Evolutionary conservation across 2,113 vertebrate species (phyloP).

Genomic region (Sylvia atricapilla): DNA sequence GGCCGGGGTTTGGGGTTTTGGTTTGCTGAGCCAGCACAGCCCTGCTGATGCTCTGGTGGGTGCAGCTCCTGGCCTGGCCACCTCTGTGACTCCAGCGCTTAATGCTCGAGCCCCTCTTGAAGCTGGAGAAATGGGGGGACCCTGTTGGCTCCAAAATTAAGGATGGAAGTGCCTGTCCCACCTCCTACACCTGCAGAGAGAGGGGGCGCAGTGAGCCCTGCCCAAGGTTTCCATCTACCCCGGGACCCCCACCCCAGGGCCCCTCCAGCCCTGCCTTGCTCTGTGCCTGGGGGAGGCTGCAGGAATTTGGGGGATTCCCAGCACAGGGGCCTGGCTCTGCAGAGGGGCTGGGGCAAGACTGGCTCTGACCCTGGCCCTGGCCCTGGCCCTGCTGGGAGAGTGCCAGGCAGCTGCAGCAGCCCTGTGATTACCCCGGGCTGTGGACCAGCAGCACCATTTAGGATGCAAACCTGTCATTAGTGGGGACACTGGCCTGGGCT

Average conservation of each 20-base stretch:
- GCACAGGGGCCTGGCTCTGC: background rate
- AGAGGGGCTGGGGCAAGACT: background rate
- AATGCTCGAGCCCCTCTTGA: rapidly evolving
- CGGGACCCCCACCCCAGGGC: background rate
- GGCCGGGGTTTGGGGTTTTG: background rate
- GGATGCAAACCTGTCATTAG: background rate
- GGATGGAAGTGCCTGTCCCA: too few relatives aligned
- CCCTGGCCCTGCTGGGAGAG: background rate
- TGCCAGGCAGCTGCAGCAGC: background rate
- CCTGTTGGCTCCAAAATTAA: background rate
- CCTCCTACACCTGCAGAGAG: background rate
- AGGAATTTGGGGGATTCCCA: background rate
- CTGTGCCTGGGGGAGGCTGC: rapidly evolving
- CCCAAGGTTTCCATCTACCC: background rate
- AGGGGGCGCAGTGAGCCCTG: too few relatives aligned
- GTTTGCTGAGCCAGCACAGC: background rate
- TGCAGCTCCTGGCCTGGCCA: background rate
- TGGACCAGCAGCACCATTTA: rapidly evolving
- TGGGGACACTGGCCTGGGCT: background rate
- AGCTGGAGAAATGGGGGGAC: background rate
- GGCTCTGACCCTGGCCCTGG: background rate
- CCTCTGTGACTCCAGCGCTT: rapidly evolving
- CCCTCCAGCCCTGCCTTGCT: background rate
- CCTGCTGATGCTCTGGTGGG: background rate
- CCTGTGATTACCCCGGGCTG: background rate